Base-by-base conservation (phyloP, 1,140 invertebrate genomes). In the Bursaphelenchus mucronatus region DNA sequence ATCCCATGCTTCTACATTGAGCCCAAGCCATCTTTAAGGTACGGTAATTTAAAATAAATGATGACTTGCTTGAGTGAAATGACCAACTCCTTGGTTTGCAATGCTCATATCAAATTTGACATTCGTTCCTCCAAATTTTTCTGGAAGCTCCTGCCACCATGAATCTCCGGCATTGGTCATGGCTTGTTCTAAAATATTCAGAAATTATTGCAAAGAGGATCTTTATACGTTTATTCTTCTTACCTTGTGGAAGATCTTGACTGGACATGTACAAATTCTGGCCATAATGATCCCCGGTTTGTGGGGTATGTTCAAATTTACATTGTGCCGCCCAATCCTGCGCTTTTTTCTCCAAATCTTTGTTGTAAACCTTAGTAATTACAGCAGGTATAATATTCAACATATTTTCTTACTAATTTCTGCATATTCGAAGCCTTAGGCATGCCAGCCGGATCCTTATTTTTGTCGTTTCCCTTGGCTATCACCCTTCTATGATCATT, bases 381-480 rank as follows among this genome's bases (percentile, higher is more conserved):
- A 17, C 1, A 49, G 1, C 4, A 49, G 17, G 1, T 17, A 49
- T n/a, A n/a, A n/a, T n/a, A n/a, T 3, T 49, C 47, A n/a, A 49
- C 13, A 49, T 3, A 49, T 5, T 30, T 30, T 30, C 30, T 30
- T 49, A 49, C 47, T 39, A 55, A n/a, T 55, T 55, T 39, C 13
- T 55, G n/a, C 54, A 55, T 55, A 55, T 55, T 21, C n/a, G 54
- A n/a, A 21, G 54, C 54, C 54, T 55, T 55, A 2, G 54, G 54
- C 54, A 55, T 55, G n/a, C 6, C 4, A 15, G n/a, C n/a, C 13
- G n/a, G 4, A 30, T 39, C 30, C 13, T 39, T 39, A 44, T 55
- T 55, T 44, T 55, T 55, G n/a, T 15, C 54, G 13, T 55, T 30
- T 39, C 54, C 54, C n/a, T 39, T 44, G 19, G 54, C 54, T 15